These are phyloP conservation scores for Notolabrus celidotus DNA, from an alignment of 2,797 vertebrate genomes.

Conservation along the genomic window DNA sequence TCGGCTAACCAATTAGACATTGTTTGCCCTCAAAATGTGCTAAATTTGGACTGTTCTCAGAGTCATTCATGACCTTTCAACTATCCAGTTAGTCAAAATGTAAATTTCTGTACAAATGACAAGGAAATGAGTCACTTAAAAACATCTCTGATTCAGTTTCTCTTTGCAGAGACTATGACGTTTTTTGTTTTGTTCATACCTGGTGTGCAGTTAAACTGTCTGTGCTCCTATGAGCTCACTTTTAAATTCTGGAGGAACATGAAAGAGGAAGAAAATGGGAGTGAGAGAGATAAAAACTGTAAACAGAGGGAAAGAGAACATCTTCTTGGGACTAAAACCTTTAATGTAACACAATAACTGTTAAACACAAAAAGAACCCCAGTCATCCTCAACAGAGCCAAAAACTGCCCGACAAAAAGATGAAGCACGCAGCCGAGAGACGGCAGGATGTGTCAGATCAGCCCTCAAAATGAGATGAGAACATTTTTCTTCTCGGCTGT, in stretches of 20 bases:
- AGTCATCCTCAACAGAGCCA: conserved; percentile 7
- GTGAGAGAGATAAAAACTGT: background rate
- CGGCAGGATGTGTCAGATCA: conserved; percentile 20
- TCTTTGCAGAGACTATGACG: too few relatives aligned
- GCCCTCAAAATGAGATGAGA: conserved; percentile 19
- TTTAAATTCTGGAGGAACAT: background rate
- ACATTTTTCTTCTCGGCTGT: conserved; percentile 22
- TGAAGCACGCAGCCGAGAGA: conserved; percentile 10
- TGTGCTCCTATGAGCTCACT: too few relatives aligned
- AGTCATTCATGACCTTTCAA: too few relatives aligned
- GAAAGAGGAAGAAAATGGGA: background rate
- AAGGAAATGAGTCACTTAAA: too few relatives aligned
- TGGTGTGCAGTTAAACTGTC: too few relatives aligned
- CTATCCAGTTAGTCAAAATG: too few relatives aligned
- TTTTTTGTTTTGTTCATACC: too few relatives aligned
- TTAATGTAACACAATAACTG: background rate
- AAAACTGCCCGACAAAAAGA: conserved; percentile 17
- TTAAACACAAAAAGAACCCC: conserved; percentile 20
- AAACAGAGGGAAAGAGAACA: conserved; percentile 7
- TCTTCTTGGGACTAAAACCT: conserved; percentile 14
- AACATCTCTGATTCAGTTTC: too few relatives aligned
- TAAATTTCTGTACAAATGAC: too few relatives aligned
- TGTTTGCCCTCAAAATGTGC: too few relatives aligned
- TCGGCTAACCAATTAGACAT: too few relatives aligned
- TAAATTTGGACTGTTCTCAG: too few relatives aligned